Evolutionary conservation across 2,797 vertebrate genomes (phyloP).

Genomic region (Kryptopterus vitreolus): DNA sequence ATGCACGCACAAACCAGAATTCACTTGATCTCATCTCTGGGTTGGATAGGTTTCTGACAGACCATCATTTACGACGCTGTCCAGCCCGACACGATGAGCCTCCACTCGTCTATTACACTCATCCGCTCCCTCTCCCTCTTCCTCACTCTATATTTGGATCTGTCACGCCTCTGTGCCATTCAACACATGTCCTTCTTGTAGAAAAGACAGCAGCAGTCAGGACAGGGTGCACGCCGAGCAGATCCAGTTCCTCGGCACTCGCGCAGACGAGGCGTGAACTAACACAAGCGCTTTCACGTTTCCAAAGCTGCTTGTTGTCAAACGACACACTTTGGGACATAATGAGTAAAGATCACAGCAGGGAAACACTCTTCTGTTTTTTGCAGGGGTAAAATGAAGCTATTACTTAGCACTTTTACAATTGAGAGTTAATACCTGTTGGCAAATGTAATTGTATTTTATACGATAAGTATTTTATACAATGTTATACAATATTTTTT

Average conservation of each 20-base stretch:
- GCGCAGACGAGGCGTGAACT: background rate
- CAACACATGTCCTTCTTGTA: conserved; percentile 33
- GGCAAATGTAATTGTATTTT: background rate
- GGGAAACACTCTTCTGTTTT: background rate
- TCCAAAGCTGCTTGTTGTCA: background rate
- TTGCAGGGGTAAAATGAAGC: background rate
- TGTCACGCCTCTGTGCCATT: conserved; percentile 40
- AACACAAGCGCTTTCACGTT: background rate
- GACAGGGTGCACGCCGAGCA: background rate
- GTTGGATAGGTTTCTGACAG: conserved; percentile 54
- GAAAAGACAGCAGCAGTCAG: conserved; percentile 11
- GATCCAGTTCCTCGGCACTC: background rate
- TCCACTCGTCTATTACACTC: conserved; percentile 39
- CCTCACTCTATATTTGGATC: conserved; percentile 41
- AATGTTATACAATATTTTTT: background rate
- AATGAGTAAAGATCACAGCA: background rate
- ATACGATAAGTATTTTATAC: background rate
- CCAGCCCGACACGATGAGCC: conserved; percentile 52
- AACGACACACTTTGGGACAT: background rate
- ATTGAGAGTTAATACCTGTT: background rate
- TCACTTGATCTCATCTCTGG: conserved; percentile 52
- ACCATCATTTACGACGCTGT: conserved; percentile 56
- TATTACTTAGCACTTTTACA: background rate
- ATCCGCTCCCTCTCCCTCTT: conserved; percentile 17
- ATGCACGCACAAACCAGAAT: conserved; percentile 31